Evolutionary conservation across 2,888 invertebrate species (phyloP).

Genomic region (Tetranychus truncatus): DNA sequence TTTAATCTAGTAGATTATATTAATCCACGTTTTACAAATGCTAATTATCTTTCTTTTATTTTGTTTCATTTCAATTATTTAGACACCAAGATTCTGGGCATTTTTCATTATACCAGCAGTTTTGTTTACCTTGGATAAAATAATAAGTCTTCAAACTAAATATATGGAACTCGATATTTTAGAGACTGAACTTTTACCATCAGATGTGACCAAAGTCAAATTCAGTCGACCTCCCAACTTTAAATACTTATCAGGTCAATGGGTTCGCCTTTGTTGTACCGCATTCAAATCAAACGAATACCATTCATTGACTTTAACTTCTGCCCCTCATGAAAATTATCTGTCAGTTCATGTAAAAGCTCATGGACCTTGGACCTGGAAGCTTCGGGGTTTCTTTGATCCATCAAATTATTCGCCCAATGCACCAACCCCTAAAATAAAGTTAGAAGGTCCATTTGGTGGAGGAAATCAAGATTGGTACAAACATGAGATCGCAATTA

Average conservation of each 20-base stretch:
- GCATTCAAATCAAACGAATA: slow-evolving; percentile 72
- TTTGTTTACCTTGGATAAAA: slow-evolving; percentile 72
- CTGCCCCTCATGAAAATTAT: slow-evolving; percentile 85
- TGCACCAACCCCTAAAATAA: slow-evolving; percentile 32
- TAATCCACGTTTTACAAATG: background rate
- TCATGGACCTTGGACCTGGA: slow-evolving; percentile 90
- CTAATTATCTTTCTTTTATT: slow-evolving; percentile 1
- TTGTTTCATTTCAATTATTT: slow-evolving; percentile 21
- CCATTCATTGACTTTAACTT: slow-evolving; percentile 85
- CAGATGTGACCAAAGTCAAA: slow-evolving; percentile 48
- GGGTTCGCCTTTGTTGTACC: slow-evolving; percentile 59
- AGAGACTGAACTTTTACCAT: slow-evolving; percentile 77
- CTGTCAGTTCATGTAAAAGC: slow-evolving; percentile 85
- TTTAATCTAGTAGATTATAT: slow-evolving; percentile 8
- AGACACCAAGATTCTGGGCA: slow-evolving; percentile 65
- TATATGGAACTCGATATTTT: slow-evolving; percentile 79
- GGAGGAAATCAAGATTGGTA: slow-evolving; percentile 98
- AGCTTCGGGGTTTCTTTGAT: slow-evolving; percentile 77
- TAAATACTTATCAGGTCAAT: slow-evolving; percentile 46
- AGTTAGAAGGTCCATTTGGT: slow-evolving; percentile 86
- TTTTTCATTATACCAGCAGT: slow-evolving; percentile 80
- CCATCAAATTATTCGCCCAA: slow-evolving; percentile 53
- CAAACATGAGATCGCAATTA: slow-evolving; percentile 89
- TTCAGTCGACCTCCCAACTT: slow-evolving; percentile 87
- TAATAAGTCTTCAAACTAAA: slow-evolving; percentile 71